A percentile compares a stretch with the other conserved stretches of the same genome.
Conservation (phyloP, 2,888 invertebrate species). For the Brenthis hecate region DNA sequence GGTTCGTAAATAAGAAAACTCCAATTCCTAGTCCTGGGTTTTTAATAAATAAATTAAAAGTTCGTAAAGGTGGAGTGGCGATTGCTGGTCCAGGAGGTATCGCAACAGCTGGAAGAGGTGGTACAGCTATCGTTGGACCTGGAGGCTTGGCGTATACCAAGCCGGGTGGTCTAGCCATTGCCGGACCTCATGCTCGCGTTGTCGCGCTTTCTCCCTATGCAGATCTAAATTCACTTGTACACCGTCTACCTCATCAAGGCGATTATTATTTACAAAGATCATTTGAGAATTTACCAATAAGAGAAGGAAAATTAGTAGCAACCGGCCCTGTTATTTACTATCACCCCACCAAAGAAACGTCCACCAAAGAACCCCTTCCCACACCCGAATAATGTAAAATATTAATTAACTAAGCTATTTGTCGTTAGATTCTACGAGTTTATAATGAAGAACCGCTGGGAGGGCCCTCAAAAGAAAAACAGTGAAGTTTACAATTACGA, state of each 20-base stretch:
- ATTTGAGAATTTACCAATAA: slow-evolving; percentile 68
- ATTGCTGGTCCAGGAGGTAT: slow-evolving; percentile 92
- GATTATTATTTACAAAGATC: slow-evolving; percentile 55
- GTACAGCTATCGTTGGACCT: slow-evolving; percentile 90
- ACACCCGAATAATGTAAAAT: slow-evolving; percentile 28
- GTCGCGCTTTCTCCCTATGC: slow-evolving; percentile 84
- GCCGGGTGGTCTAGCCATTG: slow-evolving; percentile 88
- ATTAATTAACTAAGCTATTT: slow-evolving; percentile 47
- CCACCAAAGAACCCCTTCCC: slow-evolving; percentile 41
- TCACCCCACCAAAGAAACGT: slow-evolving; percentile 60
- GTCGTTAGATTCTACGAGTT: slow-evolving; percentile 65
- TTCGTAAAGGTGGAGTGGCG: slow-evolving; percentile 89
- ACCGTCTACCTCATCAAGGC: slow-evolving; percentile 64
- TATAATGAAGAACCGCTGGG: slow-evolving; percentile 45
- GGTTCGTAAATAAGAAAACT: slow-evolving; percentile 62
- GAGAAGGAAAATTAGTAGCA: slow-evolving; percentile 87
- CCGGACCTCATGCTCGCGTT: slow-evolving; percentile 88
- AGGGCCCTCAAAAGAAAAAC: slow-evolving; percentile 34
- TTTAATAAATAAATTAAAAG: slow-evolving; percentile 86
- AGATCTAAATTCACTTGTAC: slow-evolving; percentile 81
- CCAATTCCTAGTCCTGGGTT: slow-evolving; percentile 82
- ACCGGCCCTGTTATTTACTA: slow-evolving; percentile 89
- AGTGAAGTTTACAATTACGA: slow-evolving; percentile 61
- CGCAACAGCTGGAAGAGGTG: slow-evolving; percentile 90
- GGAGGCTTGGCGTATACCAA: slow-evolving; percentile 89